A percentile compares a stretch with the other conserved stretches of the same genome.
Conservation (phyloP, 2,797 vertebrate genomes). For the Ibycter americanus region DNA sequence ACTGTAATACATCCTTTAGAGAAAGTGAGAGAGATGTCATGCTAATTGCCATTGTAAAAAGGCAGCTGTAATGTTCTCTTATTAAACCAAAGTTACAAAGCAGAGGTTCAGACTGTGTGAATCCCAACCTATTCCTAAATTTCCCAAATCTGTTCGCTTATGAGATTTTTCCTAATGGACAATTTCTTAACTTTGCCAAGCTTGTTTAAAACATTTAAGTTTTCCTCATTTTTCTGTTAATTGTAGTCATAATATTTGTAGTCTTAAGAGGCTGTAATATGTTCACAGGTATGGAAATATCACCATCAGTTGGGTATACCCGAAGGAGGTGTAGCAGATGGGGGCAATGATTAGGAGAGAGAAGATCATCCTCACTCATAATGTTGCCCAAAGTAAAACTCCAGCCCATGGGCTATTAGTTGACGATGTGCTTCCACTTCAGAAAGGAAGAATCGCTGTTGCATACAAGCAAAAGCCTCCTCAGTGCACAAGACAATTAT, state of each 20-base stretch:
- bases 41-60: background rate
- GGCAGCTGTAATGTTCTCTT: background rate
- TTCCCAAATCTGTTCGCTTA: background rate
- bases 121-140: background rate
- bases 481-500: fast-evolving
- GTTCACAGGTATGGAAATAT: background rate
- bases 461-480: background rate
- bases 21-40: background rate
- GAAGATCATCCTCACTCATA: background rate
- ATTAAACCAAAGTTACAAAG: background rate
- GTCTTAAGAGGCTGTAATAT: background rate
- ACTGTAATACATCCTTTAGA: background rate
- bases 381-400: background rate
- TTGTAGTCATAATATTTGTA: background rate
- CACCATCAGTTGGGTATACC: background rate
- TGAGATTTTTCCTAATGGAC: background rate
- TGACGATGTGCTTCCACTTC: background rate
- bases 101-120: background rate
- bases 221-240: background rate
- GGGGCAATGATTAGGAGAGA: background rate
- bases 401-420: background rate
- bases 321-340: background rate
- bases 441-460: background rate
- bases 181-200: background rate
- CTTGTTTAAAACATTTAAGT: background rate